Evolutionary conservation across 2,888 invertebrate genomes (phyloP).

Genomic region (Amaurobius ferox): DNA sequence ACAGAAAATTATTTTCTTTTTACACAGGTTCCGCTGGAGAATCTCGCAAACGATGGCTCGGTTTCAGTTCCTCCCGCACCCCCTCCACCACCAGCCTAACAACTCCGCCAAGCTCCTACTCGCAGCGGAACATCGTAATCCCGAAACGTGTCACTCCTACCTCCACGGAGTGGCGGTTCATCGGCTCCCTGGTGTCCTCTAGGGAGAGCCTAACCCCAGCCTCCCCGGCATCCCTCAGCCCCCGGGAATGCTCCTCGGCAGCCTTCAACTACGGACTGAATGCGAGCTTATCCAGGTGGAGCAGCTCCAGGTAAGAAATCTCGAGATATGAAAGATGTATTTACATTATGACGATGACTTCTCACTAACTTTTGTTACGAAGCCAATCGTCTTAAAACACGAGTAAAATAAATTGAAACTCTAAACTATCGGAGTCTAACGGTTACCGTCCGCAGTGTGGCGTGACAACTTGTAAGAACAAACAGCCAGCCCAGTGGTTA

Average conservation of each 20-base stretch:
- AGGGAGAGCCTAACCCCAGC: slow-evolving; percentile 77
- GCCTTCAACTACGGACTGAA: slow-evolving; percentile 59
- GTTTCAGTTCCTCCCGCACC: slow-evolving; percentile 86
- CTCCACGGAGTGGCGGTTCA: slow-evolving; percentile 72
- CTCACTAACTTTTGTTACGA: no score
- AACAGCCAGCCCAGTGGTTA: no score
- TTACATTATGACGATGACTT: no score
- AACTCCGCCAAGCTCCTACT: slow-evolving; percentile 73
- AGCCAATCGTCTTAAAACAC: no score
- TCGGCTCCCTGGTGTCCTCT: slow-evolving; percentile 74
- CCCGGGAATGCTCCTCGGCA: slow-evolving; percentile 57
- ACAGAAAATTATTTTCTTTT: no score
- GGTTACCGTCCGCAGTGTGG: no score
- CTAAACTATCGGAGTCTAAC: no score
- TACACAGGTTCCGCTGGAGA: slow-evolving; percentile 54
- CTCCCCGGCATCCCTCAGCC: slow-evolving; percentile 78
- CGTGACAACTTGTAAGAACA: no score
- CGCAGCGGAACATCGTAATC: slow-evolving; percentile 66
- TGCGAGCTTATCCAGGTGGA: slow-evolving; percentile 75
- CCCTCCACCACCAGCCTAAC: slow-evolving; percentile 83
- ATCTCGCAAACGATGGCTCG: slow-evolving; percentile 79
- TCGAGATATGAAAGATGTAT: no score
- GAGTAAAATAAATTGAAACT: no score
- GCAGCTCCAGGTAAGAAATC: slow-evolving; percentile 79
- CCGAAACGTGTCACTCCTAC: slow-evolving; percentile 66